Evolutionary conservation across 2,113 vertebrate genomes (phyloP), one percentile per base, ranked within the genome.

Genomic region (Butorides virescens): DNA sequence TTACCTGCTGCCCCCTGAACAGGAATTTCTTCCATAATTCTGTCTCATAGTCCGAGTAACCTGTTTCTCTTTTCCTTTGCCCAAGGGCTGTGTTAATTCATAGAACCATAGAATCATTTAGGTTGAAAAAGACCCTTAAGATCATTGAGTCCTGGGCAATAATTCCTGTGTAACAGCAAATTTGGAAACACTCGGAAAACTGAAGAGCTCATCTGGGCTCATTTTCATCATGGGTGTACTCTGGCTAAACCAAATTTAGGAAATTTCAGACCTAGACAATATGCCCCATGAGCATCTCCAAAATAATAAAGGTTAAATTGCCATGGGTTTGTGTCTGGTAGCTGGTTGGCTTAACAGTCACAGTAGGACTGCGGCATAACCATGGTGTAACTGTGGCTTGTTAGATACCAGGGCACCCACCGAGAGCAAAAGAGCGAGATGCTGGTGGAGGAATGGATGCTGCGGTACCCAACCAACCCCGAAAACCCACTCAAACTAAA

Each of bases 1-100:
- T 96, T 97, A 98, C 97, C 97, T 97, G 90, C 58, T 68, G 97
- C 95, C 88, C 39, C 22, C 96, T 97, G 97, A 97, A 95, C 71
- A 13, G 49, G 36, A 86, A 95, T 96, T 90, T 96, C 92, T 96
- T 97, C 96, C 83, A 71, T 42, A 55, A 80, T 12, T 11, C 67
- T 87, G 88, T 90, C 88, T 78, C 29, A n/a, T 30, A 65, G 77
- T 83, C 90, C 5, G 13, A 94, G 89, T 91, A 85, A 88, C 50
- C 32, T 56, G 62, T 73, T 95, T 92, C 52, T 75, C 22, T 86
- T 80, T 77, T 26, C 81, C 92, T 75, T 94, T 70, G 86, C 94
- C 76, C 1, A 3, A 95, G 90, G 96, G 91, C 46, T 94, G 47
- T 26, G 66, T 53, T 84, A 88, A 92, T 90, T 74, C 36, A 27